These are phyloP conservation scores for Entomobrya multifasciata DNA, from an alignment of 2,888 invertebrate genomes.

Conservation along the genomic window DNA sequence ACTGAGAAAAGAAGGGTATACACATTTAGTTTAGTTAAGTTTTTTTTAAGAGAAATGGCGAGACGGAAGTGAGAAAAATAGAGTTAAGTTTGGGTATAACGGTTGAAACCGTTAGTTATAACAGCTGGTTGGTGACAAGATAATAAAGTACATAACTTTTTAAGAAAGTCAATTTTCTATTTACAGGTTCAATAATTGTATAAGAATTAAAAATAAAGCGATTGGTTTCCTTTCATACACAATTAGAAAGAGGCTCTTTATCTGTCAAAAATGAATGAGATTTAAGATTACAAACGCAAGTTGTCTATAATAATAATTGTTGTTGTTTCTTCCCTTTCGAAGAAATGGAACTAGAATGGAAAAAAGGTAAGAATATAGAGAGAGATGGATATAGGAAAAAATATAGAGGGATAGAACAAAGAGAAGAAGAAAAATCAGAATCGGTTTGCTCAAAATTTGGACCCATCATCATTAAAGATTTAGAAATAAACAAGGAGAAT, in stretches of 20 bases:
- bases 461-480: constrained; percentile 66
- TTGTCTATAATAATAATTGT: too few relatives aligned
- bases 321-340: too few relatives aligned
- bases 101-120: neutral
- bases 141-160: neutral
- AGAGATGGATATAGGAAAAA: constrained; percentile 2
- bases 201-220: too few relatives aligned
- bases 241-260: neutral
- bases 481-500: constrained; percentile 23
- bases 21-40: too few relatives aligned
- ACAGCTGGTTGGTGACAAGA: constrained; percentile 13
- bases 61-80: neutral
- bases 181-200: too few relatives aligned
- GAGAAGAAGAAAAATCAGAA: constrained; percentile 60
- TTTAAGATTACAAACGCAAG: too few relatives aligned
- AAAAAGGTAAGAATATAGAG: neutral
- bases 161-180: neutral
- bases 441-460: constrained; percentile 75
- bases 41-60: too few relatives aligned
- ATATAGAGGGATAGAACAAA: neutral
- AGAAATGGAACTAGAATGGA: too few relatives aligned
- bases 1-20: too few relatives aligned
- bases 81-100: neutral
- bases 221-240: neutral
- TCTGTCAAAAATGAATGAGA: neutral